Percentiles rank a stretch among this genome's conserved stretches.
These are phyloP conservation scores for Carcinoscorpius rotundicauda DNA, from an alignment of 1,140 invertebrate genomes.

Conservation along the genomic window DNA sequence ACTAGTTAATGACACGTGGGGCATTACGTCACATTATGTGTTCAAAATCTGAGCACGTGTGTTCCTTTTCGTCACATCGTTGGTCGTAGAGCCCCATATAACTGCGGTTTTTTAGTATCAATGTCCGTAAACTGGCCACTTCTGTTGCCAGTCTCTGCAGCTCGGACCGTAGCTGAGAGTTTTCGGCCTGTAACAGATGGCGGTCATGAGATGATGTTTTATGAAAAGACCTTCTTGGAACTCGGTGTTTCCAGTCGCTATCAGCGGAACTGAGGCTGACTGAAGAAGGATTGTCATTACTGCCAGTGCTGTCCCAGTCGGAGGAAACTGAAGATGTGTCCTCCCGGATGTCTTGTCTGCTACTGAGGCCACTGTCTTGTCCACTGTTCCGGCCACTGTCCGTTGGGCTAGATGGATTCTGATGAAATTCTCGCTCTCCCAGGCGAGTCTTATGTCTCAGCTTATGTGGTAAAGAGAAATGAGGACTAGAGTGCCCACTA, in stretches of 20 bases:
- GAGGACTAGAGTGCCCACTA: constrained; percentile 12
- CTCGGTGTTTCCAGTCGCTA: neutral
- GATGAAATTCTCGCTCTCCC: constrained; percentile 33
- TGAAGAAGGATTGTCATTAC: neutral
- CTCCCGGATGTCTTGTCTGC: neutral
- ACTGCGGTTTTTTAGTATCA: constrained; percentile 28
- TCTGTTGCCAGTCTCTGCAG: constrained; percentile 77
- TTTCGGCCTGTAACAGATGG: constrained; percentile 38
- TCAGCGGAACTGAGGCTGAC: neutral
- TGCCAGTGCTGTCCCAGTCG: neutral
- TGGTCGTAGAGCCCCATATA: no score
- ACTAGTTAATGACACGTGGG: no score
- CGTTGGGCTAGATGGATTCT: neutral
- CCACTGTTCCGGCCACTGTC: neutral
- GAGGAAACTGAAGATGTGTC: neutral
- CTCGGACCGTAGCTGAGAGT: constrained; percentile 62
- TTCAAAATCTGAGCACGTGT: no score
- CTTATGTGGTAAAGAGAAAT: constrained; percentile 61
- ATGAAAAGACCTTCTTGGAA: neutral
- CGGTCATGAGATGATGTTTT: neutral
- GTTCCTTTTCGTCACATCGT: no score
- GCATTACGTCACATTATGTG: no score
- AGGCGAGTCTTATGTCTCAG: constrained; percentile 81
- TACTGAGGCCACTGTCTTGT: constrained; percentile 18
- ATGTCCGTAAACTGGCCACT: constrained; percentile 68